Conservation (phyloP, 2,113 vertebrate species). For the Rafetus swinhoei region DNA sequence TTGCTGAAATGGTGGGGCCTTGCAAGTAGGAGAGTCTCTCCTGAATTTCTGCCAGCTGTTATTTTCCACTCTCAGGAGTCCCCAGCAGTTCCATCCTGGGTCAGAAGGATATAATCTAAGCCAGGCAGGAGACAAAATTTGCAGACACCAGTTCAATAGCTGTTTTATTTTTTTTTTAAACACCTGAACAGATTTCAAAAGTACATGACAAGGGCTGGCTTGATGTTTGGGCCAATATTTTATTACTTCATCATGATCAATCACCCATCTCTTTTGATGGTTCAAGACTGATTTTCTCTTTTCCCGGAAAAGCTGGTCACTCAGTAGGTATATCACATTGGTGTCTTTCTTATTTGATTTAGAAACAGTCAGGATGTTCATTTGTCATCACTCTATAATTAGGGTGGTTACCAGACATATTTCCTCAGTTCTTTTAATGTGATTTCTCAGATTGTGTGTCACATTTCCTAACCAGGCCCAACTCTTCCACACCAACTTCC, state of each 20-base stretch:
- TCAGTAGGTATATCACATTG: not conserved
- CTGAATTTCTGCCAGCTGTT: not conserved
- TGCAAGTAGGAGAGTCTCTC: not conserved
- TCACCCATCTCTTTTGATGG: not conserved
- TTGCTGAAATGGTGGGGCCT: not conserved
- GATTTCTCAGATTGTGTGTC: not conserved
- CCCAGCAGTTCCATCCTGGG: not conserved
- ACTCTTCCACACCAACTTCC: no score
- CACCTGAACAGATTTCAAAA: not conserved
- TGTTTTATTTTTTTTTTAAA: not conserved
- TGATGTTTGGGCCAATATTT: not conserved
- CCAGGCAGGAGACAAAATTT: not conserved
- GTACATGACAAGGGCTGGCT: not conserved
- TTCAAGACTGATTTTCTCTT: not conserved
- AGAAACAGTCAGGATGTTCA: not conserved
- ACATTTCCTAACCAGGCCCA: not conserved
- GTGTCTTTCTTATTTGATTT: not conserved
- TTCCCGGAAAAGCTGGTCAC: no score
- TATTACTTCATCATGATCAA: not conserved
- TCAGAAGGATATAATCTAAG: not conserved
- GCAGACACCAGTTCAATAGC: not conserved
- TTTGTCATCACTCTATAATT: not conserved
- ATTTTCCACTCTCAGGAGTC: not conserved
- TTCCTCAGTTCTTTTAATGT: not conserved
- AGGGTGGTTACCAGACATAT: not conserved